These are phyloP conservation scores for Sweltsa coloradensis DNA, from an alignment of 1,140 invertebrate species.

Conservation along the genomic window DNA sequence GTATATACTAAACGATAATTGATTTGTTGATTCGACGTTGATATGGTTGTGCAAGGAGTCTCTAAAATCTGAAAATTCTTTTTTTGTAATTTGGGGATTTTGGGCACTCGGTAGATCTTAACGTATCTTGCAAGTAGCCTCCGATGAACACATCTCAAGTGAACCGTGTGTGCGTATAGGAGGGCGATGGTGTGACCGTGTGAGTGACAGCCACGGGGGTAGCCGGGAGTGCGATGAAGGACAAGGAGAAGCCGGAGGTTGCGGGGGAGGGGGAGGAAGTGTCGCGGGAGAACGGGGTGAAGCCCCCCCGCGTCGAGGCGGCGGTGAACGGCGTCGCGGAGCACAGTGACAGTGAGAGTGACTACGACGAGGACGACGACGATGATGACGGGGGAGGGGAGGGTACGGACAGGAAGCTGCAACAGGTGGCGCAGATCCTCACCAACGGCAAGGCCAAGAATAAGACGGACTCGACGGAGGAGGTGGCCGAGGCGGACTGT, in stretches of 20 bases:
- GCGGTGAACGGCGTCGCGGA: background rate
- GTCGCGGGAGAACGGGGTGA: background rate
- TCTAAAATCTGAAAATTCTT: too few relatives aligned
- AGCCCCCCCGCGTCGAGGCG: background rate
- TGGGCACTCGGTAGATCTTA: too few relatives aligned
- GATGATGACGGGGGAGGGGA: slow-evolving; percentile 8
- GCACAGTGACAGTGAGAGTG: background rate
- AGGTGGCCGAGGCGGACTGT: slow-evolving; percentile 16
- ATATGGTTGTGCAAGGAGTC: too few relatives aligned
- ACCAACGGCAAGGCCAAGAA: background rate
- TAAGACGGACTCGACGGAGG: background rate
- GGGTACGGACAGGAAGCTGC: slow-evolving; percentile 7
- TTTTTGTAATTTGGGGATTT: too few relatives aligned
- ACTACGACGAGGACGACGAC: background rate
- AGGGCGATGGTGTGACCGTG: background rate
- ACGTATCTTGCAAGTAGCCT: too few relatives aligned
- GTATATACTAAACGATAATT: too few relatives aligned
- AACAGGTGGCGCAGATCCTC: background rate
- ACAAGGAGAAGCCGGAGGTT: too few relatives aligned
- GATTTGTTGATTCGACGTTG: too few relatives aligned
- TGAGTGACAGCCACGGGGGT: background rate
- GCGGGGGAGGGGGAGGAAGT: slow-evolving; percentile 4
- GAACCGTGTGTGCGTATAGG: too few relatives aligned
- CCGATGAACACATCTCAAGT: too few relatives aligned
- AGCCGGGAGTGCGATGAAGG: background rate